Evolutionary conservation across 2,797 vertebrate species (phyloP).

Genomic region (Micropoecilia bifurca): DNA sequence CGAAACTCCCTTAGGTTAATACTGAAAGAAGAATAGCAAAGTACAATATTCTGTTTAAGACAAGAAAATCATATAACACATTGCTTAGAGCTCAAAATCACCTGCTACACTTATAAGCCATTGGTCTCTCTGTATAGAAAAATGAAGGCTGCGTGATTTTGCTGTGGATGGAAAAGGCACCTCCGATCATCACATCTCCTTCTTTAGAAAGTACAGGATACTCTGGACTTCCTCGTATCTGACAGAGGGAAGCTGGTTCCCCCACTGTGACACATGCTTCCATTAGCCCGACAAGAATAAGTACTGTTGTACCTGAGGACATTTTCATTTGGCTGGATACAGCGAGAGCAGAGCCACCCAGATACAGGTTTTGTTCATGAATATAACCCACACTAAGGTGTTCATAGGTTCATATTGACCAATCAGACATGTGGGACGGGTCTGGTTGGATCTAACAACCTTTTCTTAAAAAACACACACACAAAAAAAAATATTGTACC

Average conservation of each 20-base stretch:
- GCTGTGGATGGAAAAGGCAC: conserved; percentile 81
- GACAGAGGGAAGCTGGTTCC: conserved; percentile 59
- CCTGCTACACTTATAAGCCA: conserved; percentile 74
- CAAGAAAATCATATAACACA: not conserved
- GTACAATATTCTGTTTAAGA: not conserved
- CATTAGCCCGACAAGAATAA: conserved; percentile 30
- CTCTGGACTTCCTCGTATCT: conserved; percentile 65
- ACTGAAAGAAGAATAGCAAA: conserved; percentile 46
- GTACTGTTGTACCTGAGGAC: conserved; percentile 28
- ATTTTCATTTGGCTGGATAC: conserved; percentile 37
- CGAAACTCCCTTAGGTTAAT: conserved; percentile 79
- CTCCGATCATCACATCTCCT: conserved; percentile 77
- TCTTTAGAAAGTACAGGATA: conserved; percentile 72
- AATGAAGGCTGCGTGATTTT: conserved; percentile 66
- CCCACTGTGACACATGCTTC: conserved; percentile 33
- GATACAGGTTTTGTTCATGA: conserved; percentile 9
- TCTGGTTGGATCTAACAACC: not conserved
- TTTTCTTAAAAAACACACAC: too few relatives aligned
- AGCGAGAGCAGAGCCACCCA: conserved; percentile 3
- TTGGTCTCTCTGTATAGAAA: conserved; percentile 73
- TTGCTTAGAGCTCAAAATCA: conserved; percentile 38
- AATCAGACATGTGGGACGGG: conserved; percentile 48
- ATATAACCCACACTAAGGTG: not conserved
- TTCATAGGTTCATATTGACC: conserved; percentile 23
- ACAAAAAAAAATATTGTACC: not conserved